Evolutionary conservation across 2,797 vertebrate genomes (phyloP).

Genomic region (Dendrocincla tyrannina): DNA sequence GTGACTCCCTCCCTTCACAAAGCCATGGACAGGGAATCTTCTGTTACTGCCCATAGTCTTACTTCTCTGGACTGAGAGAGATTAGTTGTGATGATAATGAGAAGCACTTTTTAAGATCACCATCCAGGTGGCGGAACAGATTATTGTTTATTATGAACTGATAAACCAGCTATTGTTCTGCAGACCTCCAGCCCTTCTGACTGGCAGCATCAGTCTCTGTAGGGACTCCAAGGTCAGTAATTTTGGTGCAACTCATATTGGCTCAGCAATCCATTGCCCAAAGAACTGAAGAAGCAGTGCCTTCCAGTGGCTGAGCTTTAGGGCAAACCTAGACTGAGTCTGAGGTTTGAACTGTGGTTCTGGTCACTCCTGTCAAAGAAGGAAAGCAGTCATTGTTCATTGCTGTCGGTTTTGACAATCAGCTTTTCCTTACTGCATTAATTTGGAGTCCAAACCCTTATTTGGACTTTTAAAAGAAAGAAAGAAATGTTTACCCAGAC

Average conservation of each 20-base stretch:
- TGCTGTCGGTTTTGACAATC: background rate
- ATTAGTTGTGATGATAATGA: background rate
- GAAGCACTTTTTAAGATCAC: background rate
- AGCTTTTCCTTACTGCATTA: background rate
- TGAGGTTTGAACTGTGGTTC: background rate
- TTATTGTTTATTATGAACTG: conserved; percentile 10
- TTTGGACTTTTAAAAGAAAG: background rate
- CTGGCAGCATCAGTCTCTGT: background rate
- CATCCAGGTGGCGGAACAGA: background rate
- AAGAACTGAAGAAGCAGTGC: background rate
- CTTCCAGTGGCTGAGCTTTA: background rate
- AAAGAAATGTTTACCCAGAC: background rate
- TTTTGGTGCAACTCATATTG: background rate
- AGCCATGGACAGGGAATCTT: background rate
- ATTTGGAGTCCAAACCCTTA: background rate
- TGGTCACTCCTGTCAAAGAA: background rate
- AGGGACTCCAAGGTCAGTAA: background rate
- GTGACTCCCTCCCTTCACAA: background rate
- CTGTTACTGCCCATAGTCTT: background rate
- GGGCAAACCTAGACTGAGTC: background rate
- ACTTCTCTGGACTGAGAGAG: background rate
- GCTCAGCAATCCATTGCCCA: background rate
- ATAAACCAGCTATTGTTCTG: background rate
- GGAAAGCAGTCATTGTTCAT: background rate
- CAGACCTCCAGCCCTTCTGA: background rate